A percentile compares a stretch with the other conserved stretches of the same genome.
These are phyloP conservation scores for Rynchops niger DNA, from an alignment of 2,113 vertebrate species.

Conservation along the genomic window DNA sequence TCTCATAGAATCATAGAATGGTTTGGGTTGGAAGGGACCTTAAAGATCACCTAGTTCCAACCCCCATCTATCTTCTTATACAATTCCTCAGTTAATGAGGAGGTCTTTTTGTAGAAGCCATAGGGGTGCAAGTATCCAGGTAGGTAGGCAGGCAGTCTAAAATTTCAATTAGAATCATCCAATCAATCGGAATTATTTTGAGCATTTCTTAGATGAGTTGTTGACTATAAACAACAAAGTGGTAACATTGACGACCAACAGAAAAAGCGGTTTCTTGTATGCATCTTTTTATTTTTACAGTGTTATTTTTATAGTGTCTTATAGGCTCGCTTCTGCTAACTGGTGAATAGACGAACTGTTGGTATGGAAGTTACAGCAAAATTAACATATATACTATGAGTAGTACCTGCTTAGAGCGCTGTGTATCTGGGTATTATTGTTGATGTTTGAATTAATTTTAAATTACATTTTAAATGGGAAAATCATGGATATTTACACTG, in stretches of 20 bases:
- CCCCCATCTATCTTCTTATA: background rate
- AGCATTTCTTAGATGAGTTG: background rate
- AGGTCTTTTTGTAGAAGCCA: background rate
- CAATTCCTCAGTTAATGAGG: background rate
- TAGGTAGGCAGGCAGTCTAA: background rate
- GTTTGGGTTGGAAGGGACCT: too few relatives aligned
- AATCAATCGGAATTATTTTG: background rate
- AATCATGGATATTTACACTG: background rate
- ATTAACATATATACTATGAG: background rate
- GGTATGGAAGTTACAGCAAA: background rate
- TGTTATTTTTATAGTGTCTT: background rate
- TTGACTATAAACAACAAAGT: background rate
- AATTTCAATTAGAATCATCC: background rate
- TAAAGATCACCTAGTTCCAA: too few relatives aligned
- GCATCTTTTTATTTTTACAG: background rate
- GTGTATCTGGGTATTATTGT: background rate
- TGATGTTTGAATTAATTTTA: slow-evolving; percentile 1
- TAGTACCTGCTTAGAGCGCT: background rate
- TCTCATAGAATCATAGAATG: background rate
- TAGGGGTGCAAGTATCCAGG: background rate
- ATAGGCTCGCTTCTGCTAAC: background rate
- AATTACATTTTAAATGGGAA: slow-evolving; percentile 18
- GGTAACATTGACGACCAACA: background rate
- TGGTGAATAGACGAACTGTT: background rate
- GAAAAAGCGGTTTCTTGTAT: background rate